A percentile compares a stretch with the other conserved stretches of the same genome.
phyloP scores from a whole-genome alignment of 2,888 invertebrate species.

The Apamea anceps region DNA sequence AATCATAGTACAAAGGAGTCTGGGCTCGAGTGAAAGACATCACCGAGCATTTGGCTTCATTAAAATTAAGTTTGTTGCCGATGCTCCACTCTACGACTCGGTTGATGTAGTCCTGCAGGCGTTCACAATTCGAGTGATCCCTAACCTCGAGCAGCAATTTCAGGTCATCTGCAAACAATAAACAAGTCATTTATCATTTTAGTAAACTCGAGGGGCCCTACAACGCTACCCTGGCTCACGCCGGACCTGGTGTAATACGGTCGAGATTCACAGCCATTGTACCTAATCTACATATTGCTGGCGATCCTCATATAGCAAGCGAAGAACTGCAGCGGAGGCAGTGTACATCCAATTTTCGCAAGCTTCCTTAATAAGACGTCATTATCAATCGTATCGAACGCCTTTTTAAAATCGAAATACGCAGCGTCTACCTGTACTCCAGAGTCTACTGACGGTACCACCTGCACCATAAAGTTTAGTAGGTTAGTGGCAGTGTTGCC shows the following conservation, averaged over 20 bases:
- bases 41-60: not conserved
- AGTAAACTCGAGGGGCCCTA: not conserved
- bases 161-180: conserved; percentile 1
- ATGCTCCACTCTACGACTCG: not conserved
- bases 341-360: not conserved
- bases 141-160: conserved; percentile 1
- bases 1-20: not conserved
- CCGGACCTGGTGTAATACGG: not conserved
- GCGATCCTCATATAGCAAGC: not conserved
- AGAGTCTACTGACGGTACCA: not conserved
- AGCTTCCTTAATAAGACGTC: not conserved
- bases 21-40: not conserved
- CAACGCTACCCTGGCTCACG: not conserved
- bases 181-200: not conserved
- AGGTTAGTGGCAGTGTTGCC: not conserved
- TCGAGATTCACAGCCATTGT: not conserved
- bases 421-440: not conserved
- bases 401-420: no score
- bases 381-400: no score
- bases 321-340: not conserved
- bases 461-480: not conserved
- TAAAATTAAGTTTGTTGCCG: not conserved
- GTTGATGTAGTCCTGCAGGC: not conserved
- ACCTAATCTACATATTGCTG: not conserved
- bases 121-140: not conserved